Conservation (phyloP, 64 coral and sea anemone species). For the Montipora sp. region DNA sequence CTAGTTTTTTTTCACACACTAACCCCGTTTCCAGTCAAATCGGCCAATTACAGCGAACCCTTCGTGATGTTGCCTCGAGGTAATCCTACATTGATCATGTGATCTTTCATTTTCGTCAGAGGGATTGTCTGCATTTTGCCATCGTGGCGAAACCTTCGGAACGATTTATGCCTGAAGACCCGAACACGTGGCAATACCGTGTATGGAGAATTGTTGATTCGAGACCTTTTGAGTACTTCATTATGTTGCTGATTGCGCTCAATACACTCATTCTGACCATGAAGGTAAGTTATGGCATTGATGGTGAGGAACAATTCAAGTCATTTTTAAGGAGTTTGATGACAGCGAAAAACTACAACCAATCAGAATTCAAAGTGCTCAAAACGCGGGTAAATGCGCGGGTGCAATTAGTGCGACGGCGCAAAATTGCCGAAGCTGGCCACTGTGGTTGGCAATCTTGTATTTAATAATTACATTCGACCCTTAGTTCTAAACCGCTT, state of each 20-base stretch:
- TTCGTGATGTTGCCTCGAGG: neutral
- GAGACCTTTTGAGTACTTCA: constrained; percentile 88
- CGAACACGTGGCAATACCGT: constrained; percentile 87
- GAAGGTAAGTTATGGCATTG: constrained; percentile 60
- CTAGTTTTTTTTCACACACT: no score
- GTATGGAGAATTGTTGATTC: constrained; percentile 91
- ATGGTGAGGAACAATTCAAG: neutral
- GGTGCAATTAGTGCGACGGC: no score
- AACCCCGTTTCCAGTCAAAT: no score
- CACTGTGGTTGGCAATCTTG: no score
- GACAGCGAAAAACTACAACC: no score
- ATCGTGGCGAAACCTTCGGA: constrained; percentile 94
- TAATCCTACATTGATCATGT: neutral
- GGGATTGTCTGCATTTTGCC: constrained; percentile 84
- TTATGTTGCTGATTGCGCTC: constrained; percentile 93
- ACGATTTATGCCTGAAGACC: constrained; percentile 93
- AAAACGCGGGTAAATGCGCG: no score
- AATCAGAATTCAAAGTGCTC: no score
- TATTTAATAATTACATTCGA: no score
- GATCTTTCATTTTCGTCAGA: constrained; percentile 41
- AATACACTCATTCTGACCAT: constrained; percentile 96
- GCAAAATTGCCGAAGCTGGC: no score
- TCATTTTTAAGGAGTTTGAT: no score
- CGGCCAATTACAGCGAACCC: no score
- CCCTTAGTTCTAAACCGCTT: no score